These are phyloP conservation scores for Atlantisia rogersi DNA, from an alignment of 2,113 vertebrate species.

Conservation along the genomic window DNA sequence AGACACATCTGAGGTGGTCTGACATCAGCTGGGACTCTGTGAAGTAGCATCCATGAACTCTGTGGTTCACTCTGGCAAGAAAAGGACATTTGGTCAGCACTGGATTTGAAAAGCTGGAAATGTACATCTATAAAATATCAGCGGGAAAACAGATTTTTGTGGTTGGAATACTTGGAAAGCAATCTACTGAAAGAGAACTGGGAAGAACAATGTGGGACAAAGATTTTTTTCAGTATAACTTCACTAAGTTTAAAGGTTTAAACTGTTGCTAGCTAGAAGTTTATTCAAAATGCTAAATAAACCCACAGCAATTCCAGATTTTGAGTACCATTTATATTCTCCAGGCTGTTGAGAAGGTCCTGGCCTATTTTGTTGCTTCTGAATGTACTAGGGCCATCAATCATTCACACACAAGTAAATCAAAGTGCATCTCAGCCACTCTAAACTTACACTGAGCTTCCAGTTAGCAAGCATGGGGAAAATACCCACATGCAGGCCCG, in stretches of 20 bases:
- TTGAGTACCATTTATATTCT: not conserved
- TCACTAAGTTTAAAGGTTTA: not conserved
- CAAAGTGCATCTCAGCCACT: not conserved
- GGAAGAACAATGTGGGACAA: not conserved
- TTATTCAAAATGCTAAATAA: not conserved
- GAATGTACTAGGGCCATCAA: not conserved
- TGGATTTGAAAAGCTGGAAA: not conserved
- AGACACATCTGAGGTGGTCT: not conserved
- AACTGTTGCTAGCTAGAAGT: not conserved
- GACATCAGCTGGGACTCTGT: not conserved
- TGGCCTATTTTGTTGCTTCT: not conserved
- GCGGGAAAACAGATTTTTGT: not conserved
- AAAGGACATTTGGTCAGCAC: not conserved
- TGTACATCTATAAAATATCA: not conserved
- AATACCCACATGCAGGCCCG: not conserved
- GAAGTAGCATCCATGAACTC: not conserved
- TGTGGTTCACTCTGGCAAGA: not conserved
- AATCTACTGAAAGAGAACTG: not conserved
- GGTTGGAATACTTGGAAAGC: not conserved
- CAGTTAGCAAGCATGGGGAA: not conserved
- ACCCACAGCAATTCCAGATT: not conserved
- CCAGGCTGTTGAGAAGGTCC: not conserved
- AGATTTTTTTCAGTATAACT: not conserved
- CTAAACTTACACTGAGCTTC: not conserved
- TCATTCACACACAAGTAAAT: not conserved